Conservation (phyloP, 2,888 invertebrate species). For the Anorthoa munda region DNA sequence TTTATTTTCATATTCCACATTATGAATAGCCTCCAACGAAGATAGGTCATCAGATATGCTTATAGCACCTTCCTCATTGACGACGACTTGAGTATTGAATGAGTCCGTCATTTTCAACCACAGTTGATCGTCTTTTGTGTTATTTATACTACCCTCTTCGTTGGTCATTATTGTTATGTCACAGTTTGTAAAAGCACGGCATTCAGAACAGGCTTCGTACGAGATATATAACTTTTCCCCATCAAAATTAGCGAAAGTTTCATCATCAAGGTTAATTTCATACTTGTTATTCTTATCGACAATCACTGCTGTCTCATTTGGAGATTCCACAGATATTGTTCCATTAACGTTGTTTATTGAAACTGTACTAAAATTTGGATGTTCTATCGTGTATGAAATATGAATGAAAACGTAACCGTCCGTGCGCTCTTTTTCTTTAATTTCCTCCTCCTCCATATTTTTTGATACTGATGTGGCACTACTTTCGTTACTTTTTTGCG, state of each 20-base stretch:
- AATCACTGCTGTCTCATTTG: constrained; percentile 77
- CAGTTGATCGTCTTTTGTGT: constrained; percentile 70
- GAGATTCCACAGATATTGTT: constrained; percentile 80
- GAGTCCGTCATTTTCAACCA: constrained; percentile 87
- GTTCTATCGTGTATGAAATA: constrained; percentile 84
- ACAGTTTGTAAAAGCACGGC: constrained; percentile 78
- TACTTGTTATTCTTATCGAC: constrained; percentile 77
- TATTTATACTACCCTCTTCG: constrained; percentile 62
- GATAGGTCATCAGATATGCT: constrained; percentile 70
- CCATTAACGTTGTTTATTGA: constrained; percentile 81
- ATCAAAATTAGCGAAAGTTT: constrained; percentile 81
- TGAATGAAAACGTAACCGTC: constrained; percentile 85
- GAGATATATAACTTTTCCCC: constrained; percentile 78
- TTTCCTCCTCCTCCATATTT: constrained; percentile 72
- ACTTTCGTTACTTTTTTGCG: constrained; percentile 73
- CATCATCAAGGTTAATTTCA: constrained; percentile 77
- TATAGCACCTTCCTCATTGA: constrained; percentile 83
- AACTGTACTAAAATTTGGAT: constrained; percentile 89
- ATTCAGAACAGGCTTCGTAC: constrained; percentile 81
- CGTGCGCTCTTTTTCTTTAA: constrained; percentile 64
- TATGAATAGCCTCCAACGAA: constrained; percentile 64
- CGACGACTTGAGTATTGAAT: constrained; percentile 77
- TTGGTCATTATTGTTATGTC: constrained; percentile 76
- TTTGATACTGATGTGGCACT: constrained; percentile 70
- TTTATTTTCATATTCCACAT: constrained; percentile 43